Evolutionary conservation across 2,888 invertebrate genomes (phyloP).

Genomic region (Pristionchus exspectatus): DNA sequence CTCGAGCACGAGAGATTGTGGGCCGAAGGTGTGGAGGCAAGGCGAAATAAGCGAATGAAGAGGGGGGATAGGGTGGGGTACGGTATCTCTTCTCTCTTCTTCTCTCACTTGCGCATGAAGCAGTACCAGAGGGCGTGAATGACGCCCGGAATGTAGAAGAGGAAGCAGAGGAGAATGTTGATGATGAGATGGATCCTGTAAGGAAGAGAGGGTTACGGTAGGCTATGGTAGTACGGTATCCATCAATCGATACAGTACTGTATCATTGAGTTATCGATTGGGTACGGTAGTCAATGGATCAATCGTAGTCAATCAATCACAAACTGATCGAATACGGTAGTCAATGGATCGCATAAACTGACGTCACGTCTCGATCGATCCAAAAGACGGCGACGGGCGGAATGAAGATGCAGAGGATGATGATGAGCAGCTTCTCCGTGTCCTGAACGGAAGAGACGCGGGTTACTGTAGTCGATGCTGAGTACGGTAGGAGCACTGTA

Average conservation of each 20-base stretch:
- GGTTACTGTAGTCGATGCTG: constrained; percentile 8
- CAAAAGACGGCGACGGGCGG: constrained; percentile 56
- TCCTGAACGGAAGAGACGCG: neutral
- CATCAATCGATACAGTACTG: neutral
- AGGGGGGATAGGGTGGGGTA: constrained; percentile 6
- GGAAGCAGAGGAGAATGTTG: constrained; percentile 51
- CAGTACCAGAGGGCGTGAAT: constrained; percentile 57
- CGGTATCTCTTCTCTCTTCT: neutral
- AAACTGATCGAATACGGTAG: neutral
- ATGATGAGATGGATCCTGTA: constrained; percentile 48
- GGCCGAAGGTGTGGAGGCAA: neutral
- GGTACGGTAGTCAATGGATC: neutral
- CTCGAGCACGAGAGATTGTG: neutral
- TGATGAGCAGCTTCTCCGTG: constrained; percentile 33
- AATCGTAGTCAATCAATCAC: too few relatives aligned
- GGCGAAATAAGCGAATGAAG: neutral
- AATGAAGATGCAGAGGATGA: constrained; percentile 39
- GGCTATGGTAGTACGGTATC: neutral
- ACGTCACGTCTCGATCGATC: constrained; percentile 30
- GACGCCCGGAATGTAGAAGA: constrained; percentile 53
- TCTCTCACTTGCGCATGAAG: constrained; percentile 10
- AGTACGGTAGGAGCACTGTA: neutral
- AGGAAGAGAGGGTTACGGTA: neutral
- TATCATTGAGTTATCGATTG: neutral
- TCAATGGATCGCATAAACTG: neutral